Conservation (phyloP, 2,888 invertebrate species). For the Drosophila ezoana region DNA sequence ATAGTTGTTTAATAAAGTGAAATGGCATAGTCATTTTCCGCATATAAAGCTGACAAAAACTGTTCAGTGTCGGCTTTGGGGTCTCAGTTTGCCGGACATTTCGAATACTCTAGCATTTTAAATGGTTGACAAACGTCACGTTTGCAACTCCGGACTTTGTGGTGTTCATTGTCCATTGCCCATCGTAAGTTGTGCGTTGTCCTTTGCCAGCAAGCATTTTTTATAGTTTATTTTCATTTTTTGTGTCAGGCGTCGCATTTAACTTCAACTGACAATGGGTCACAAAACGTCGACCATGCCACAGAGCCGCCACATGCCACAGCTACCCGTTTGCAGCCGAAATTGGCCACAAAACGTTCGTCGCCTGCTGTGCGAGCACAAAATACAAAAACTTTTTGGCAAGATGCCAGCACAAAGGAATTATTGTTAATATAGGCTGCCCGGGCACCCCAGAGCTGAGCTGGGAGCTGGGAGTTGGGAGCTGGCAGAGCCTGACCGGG, state of each 20-base stretch:
- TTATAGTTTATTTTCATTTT: constrained; percentile 36
- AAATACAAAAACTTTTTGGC: constrained; percentile 64
- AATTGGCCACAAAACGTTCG: constrained; percentile 78
- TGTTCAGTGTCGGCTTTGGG: constrained; percentile 2
- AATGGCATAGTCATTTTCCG: not conserved
- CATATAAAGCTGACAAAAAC: not conserved
- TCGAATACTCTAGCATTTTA: constrained; percentile 32
- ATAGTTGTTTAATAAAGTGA: constrained; percentile 10
- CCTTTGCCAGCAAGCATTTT: constrained; percentile 13
- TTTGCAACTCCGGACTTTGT: constrained; percentile 33
- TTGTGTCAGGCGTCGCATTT: constrained; percentile 66
- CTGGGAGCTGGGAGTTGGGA: constrained; percentile 3
- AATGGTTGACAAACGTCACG: constrained; percentile 47
- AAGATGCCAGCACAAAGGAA: constrained; percentile 70
- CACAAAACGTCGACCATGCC: constrained; percentile 53
- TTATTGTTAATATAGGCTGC: constrained; percentile 77
- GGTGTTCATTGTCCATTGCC: constrained; percentile 42
- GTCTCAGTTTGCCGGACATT: constrained; percentile 18
- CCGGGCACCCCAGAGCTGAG: constrained; percentile 15
- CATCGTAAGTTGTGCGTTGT: constrained; percentile 49
- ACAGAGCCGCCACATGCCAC: constrained; percentile 9
- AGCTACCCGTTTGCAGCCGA: constrained; percentile 41
- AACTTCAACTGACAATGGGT: constrained; percentile 68
- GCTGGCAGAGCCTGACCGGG: constrained; percentile 22
- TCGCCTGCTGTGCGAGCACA: constrained; percentile 67